Conservation (phyloP, 1,140 invertebrate genomes). For the Pantala flavescens region DNA sequence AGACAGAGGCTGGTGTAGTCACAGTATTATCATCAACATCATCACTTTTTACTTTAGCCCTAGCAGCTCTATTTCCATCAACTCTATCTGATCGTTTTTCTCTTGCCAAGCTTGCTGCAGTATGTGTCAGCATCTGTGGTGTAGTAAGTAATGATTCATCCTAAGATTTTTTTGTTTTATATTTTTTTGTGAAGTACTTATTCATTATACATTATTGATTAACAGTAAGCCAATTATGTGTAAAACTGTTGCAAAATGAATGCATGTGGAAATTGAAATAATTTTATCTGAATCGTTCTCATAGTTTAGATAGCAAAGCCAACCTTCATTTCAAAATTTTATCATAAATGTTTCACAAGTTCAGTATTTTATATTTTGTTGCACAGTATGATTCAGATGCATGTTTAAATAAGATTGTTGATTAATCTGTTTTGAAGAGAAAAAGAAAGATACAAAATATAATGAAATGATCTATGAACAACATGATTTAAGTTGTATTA, state of each 20-base stretch:
- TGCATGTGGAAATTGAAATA: no score
- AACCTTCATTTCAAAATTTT: no score
- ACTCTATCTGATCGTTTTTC: conserved; percentile 65
- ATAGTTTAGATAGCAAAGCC: no score
- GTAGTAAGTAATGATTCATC: conserved; percentile 55
- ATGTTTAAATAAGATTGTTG: no score
- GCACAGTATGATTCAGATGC: no score
- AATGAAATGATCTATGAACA: no score
- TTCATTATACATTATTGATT: conserved; percentile 3
- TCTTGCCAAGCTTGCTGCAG: conserved; percentile 66
- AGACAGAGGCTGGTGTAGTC: conserved; percentile 64
- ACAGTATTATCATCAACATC: conserved; percentile 73
- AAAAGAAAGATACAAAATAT: no score
- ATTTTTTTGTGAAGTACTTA: conserved; percentile 1
- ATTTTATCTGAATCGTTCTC: no score
- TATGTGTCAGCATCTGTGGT: conserved; percentile 64
- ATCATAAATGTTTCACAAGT: no score
- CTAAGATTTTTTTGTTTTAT: conserved; percentile 20
- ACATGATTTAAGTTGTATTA: no score
- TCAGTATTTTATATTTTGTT: no score
- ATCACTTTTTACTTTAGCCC: conserved; percentile 69
- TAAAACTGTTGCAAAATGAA: neutral
- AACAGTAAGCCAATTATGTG: neutral
- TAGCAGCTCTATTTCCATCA: conserved; percentile 72
- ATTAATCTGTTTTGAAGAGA: no score